Percentiles rank a stretch among this genome's conserved stretches.
phyloP scores from a whole-genome alignment of 2,888 invertebrate genomes.

The Chrysolina haemoptera region DNA sequence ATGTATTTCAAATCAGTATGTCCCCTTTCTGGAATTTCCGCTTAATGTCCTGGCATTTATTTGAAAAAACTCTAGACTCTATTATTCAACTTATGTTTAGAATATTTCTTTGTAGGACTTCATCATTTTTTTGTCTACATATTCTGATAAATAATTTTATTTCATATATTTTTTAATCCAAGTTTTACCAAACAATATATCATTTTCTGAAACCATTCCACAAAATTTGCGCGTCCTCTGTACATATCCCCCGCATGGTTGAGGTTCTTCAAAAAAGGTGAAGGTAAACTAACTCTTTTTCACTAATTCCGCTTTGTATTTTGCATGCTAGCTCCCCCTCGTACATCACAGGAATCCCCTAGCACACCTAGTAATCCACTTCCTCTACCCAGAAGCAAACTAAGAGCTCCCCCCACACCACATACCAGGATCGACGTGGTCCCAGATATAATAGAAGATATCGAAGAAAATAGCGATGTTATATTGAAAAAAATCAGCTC shows the following conservation, averaged over 20 bases:
- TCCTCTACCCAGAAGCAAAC: constrained; percentile 58
- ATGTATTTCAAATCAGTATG: too few species aligned
- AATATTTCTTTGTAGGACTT: too few species aligned
- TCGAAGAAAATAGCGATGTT: constrained; percentile 10
- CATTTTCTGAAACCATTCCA: not conserved
- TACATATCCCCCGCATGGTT: constrained; percentile 20
- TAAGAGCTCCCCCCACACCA: constrained; percentile 52
- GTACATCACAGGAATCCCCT: constrained; percentile 54
- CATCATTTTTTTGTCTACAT: too few species aligned
- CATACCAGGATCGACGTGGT: constrained; percentile 41
- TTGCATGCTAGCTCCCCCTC: constrained; percentile 64
- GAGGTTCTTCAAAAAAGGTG: constrained; percentile 33
- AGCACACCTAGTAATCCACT: constrained; percentile 56
- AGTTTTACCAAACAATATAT: too few species aligned
- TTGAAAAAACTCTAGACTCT: too few species aligned
- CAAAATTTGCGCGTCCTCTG: constrained; percentile 24
- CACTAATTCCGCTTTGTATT: constrained; percentile 54
- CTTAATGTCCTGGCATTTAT: too few species aligned
- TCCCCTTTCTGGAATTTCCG: too few species aligned
- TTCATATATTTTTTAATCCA: too few species aligned
- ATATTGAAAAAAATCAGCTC: not conserved
- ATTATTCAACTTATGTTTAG: too few species aligned
- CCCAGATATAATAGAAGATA: constrained; percentile 24
- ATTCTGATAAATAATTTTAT: too few species aligned
- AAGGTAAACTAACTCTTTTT: constrained; percentile 48